These are phyloP conservation scores for Zaprionus lineosus DNA, from an alignment of 2,888 invertebrate species.

Conservation along the genomic window DNA sequence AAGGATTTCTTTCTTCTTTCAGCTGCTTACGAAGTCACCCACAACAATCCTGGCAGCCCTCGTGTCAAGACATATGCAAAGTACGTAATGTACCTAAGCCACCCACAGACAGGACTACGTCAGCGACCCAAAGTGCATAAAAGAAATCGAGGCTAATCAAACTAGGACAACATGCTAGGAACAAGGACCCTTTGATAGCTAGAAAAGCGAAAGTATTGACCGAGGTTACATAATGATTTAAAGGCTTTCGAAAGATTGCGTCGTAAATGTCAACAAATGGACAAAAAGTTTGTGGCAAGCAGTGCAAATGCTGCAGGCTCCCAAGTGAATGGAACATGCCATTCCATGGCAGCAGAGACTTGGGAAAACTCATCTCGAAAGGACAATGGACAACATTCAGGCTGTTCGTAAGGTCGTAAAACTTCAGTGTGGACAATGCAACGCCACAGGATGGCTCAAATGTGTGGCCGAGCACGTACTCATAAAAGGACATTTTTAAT, in stretches of 20 bases:
- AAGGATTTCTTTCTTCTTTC: too few relatives aligned
- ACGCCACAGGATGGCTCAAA: conserved; percentile 44
- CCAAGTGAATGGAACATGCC: conserved; percentile 23
- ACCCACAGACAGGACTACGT: too few relatives aligned
- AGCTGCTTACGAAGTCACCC: neutral
- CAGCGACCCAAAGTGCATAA: too few relatives aligned
- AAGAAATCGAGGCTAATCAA: conserved; percentile 71
- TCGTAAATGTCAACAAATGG: conserved; percentile 68
- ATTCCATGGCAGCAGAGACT: conserved; percentile 34
- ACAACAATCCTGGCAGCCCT: neutral
- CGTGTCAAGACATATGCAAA: conserved; percentile 1
- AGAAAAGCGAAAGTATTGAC: conserved; percentile 52
- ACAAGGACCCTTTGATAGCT: neutral
- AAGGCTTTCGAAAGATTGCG: conserved; percentile 57
- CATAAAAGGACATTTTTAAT: conserved; percentile 41
- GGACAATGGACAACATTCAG: conserved; percentile 48
- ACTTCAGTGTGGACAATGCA: conserved; percentile 54
- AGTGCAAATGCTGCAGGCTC: conserved; percentile 34
- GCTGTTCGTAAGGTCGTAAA: conserved; percentile 72
- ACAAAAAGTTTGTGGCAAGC: conserved; percentile 18
- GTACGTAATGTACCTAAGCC: conserved; percentile 3
- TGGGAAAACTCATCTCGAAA: conserved; percentile 17
- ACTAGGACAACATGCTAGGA: conserved; percentile 47
- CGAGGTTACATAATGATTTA: conserved; percentile 48
- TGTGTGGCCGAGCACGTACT: conserved; percentile 56